phyloP scores from a whole-genome alignment of 1,140 invertebrate genomes.

The Pseudomyrmex cubaensis region DNA sequence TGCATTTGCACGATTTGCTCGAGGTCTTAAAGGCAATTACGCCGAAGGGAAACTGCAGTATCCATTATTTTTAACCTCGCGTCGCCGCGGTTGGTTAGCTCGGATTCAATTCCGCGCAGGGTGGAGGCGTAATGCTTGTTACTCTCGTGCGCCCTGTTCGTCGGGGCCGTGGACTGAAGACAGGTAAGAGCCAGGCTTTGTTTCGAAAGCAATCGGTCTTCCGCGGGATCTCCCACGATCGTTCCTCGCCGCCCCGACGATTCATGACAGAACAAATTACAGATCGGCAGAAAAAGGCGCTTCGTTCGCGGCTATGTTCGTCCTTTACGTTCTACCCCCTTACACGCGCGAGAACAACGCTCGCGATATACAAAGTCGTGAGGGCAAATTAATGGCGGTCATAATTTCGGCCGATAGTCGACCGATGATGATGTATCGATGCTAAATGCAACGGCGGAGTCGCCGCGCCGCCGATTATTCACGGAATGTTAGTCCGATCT shows the following conservation, averaged over 20 bases:
- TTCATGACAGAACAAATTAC: constrained; percentile 62
- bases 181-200: constrained; percentile 55
- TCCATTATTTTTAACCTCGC: constrained; percentile 52
- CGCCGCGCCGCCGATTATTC: constrained; percentile 55
- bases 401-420: constrained; percentile 59
- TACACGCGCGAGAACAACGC: not conserved
- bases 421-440: constrained; percentile 57
- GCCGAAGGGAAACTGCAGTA: constrained; percentile 20
- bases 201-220: constrained; percentile 58
- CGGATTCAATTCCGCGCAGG: constrained; percentile 53
- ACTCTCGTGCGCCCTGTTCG: constrained; percentile 36
- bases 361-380: constrained; percentile 44
- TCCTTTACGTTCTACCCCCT: constrained; percentile 2
- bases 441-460: constrained; percentile 49
- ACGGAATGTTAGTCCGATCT: constrained; percentile 54
- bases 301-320: constrained; percentile 45
- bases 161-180: constrained; percentile 45
- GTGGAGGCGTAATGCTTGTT: constrained; percentile 54
- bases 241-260: constrained; percentile 29
- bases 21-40: constrained; percentile 44
- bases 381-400: constrained; percentile 57
- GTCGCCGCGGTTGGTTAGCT: constrained; percentile 25
- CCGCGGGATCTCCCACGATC: constrained; percentile 55
- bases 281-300: constrained; percentile 55
- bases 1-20: not conserved